Evolutionary conservation across 2,113 vertebrate genomes (phyloP), one percentile per base, ranked within the genome.

Genomic region (Malurus alboscapulatus): DNA sequence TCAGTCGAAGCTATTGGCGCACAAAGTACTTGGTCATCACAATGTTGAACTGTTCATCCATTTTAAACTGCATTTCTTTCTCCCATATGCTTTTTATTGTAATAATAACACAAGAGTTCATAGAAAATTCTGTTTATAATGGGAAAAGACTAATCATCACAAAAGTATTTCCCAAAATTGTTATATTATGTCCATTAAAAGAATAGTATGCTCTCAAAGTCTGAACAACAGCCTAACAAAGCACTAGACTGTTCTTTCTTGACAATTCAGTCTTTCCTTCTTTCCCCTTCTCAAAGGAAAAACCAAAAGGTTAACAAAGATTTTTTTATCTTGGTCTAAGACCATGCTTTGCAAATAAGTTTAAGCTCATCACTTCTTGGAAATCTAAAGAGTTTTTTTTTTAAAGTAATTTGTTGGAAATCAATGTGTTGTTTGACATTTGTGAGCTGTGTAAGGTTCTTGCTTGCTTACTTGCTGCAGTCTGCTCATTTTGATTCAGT

Each of bases 361-460:
- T 91, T 45, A 48, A 54, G 14, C 53, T 75, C 3, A 25, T 57
- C 0, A 1, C 34, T 81, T 81, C 57, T 85, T 1, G 0, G 14
- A 87, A 90, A 55, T 69, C 4, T 44, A 16, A 29, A 20, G 59
- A 3, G 45, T 81, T 16, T 69, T 53, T 81, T 66, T n/a, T 47
- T 7, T 74, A 74, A 90, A 88, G 22, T 13, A 74, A 12, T 50
- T 40, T 50, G 2, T 53, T 87, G 9, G 71, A 66, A 62, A 85
- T 63, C 6, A 55, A 0, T 3, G 0, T 50, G 42, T 19, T 7
- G 1, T 51, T 84, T 34, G 1, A 2, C 13, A 4, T 90, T 45
- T 79, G 17, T 94, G 44, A 75, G 18, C n/a, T 59, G 7, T 26
- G 73, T 4, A 12, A 42, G 6, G 4, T 40, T 77, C 29, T 65